Conservation (phyloP, 2,888 invertebrate genomes). For the Patella caerulea region DNA sequence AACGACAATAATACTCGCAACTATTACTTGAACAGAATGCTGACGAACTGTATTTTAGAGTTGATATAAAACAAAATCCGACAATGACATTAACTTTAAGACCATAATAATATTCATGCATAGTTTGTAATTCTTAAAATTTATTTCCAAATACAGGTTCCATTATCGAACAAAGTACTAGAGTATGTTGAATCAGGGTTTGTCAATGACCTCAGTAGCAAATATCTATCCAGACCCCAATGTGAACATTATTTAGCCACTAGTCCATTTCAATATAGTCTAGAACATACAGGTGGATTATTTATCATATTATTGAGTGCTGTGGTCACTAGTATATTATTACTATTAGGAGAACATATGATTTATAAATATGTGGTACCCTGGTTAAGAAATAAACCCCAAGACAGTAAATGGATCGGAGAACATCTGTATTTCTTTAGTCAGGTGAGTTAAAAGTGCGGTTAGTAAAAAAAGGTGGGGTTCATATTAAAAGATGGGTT, state of each 20-base stretch:
- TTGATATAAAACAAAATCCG: too few species aligned
- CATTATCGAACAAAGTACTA: conserved; percentile 87
- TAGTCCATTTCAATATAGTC: conserved; percentile 46
- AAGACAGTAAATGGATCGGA: conserved; percentile 89
- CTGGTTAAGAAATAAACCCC: conserved; percentile 84
- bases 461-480: too few species aligned
- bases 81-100: too few species aligned
- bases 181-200: conserved; percentile 74
- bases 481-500: too few species aligned
- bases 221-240: conserved; percentile 73
- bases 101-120: too few species aligned
- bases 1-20: too few species aligned
- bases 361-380: conserved; percentile 86
- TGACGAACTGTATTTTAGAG: too few species aligned
- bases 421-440: conserved; percentile 95
- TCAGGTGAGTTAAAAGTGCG: conserved; percentile 76
- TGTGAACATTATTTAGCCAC: conserved; percentile 46
- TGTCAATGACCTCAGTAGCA: conserved; percentile 58
- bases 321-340: conserved; percentile 73
- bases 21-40: too few species aligned
- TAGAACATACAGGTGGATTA: conserved; percentile 59
- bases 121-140: neutral
- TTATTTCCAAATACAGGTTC: conserved; percentile 77
- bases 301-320: conserved; percentile 64
- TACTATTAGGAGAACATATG: conserved; percentile 87